These are phyloP conservation scores for Copsychus sechellarum DNA, from an alignment of 2,113 vertebrate species.

Conservation along the genomic window DNA sequence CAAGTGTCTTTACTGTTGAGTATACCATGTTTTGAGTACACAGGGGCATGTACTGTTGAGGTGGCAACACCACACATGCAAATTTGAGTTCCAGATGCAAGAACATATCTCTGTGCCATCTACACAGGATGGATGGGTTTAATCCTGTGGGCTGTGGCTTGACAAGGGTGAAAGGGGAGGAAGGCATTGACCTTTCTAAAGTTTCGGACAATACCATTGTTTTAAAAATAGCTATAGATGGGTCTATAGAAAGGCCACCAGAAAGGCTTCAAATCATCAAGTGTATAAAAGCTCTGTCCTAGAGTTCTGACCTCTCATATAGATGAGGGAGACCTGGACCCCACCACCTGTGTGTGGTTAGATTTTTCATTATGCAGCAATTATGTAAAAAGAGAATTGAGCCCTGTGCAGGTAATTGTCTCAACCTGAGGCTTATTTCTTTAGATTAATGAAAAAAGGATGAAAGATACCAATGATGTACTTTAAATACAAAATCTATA, in stretches of 20 bases:
- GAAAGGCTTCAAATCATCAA: not conserved
- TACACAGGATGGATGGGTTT: not conserved
- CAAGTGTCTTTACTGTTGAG: not conserved
- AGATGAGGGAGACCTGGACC: not conserved
- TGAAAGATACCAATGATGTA: not conserved
- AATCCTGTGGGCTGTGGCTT: not conserved
- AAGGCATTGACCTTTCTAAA: not conserved
- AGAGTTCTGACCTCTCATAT: not conserved
- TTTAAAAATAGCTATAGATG: not conserved
- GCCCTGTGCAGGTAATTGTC: not conserved
- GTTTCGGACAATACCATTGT: not conserved
- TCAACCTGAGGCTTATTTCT: not conserved
- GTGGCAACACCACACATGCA: rapidly evolving
- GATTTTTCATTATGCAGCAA: not conserved
- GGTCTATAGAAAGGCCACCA: not conserved
- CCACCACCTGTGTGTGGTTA: not conserved
- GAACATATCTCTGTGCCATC: not conserved
- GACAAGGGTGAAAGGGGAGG: not conserved
- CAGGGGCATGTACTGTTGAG: not conserved
- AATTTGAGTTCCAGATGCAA: not conserved
- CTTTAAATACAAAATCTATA: not conserved
- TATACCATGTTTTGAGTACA: not conserved
- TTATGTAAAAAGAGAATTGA: not conserved
- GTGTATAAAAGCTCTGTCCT: not conserved
- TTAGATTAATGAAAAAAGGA: not conserved